Conservation (phyloP, 2,113 vertebrate genomes). For the Saccopteryx leptura region DNA sequence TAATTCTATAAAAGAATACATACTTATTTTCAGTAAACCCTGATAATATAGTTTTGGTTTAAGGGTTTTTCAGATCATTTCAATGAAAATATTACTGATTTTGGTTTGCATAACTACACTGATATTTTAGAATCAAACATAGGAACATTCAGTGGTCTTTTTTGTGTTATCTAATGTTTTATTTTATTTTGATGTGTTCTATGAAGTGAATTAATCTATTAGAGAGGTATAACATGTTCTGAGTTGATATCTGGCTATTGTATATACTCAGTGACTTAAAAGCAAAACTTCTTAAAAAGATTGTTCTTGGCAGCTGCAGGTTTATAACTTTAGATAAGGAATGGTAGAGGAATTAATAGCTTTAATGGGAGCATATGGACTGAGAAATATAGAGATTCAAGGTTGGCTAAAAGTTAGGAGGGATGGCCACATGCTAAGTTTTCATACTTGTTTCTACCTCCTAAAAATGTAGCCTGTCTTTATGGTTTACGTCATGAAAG, state of each 20-base stretch:
- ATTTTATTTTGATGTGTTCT: conserved; percentile 16
- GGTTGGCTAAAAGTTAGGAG: not conserved
- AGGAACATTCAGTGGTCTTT: not conserved
- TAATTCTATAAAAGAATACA: conserved; percentile 42
- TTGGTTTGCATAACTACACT: conserved; percentile 38
- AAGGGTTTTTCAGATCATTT: conserved; percentile 49
- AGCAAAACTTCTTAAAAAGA: conserved; percentile 37
- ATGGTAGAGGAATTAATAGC: conserved; percentile 24
- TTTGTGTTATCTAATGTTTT: not conserved
- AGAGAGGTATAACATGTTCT: not conserved
- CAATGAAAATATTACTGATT: conserved; percentile 19
- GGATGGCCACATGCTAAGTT: not conserved
- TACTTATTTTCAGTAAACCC: conserved; percentile 52
- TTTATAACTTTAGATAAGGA: conserved; percentile 33
- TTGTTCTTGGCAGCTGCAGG: conserved; percentile 54
- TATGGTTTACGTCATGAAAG: conserved; percentile 52
- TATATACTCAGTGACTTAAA: conserved; percentile 34
- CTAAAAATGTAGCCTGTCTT: conserved; percentile 62
- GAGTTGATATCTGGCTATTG: not conserved
- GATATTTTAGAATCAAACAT: conserved; percentile 32
- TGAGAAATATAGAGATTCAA: conserved; percentile 33
- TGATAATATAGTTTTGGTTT: conserved; percentile 30
- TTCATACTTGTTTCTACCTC: conserved; percentile 65
- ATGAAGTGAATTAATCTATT: conserved; percentile 38
- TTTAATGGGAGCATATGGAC: conserved; percentile 51